Conservation (phyloP, 2,113 vertebrate genomes). For the Onychorhynchus coronatus region DNA sequence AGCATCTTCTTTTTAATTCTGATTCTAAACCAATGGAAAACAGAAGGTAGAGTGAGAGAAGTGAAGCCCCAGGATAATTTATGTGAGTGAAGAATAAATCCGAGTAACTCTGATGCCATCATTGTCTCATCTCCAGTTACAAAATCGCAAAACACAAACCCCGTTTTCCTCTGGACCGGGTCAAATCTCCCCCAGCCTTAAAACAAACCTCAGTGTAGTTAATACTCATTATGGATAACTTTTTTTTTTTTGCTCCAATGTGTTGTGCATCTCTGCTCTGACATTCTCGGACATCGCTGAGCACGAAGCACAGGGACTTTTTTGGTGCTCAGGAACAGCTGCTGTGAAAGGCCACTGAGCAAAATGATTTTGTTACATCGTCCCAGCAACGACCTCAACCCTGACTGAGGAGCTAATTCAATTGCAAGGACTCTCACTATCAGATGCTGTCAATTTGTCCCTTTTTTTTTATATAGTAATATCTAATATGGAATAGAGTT, state of each 20-base stretch:
- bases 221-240: neutral
- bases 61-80: neutral
- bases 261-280: neutral
- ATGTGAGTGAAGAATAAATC: neutral
- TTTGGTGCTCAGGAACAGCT: neutral
- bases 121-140: neutral
- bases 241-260: neutral
- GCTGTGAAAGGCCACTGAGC: neutral
- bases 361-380: conserved; percentile 20
- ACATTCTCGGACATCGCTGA: neutral
- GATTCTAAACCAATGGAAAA: neutral
- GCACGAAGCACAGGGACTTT: neutral
- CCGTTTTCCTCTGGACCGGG: neutral
- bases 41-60: neutral
- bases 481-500: conserved; percentile 18
- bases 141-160: neutral
- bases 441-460: conserved; percentile 34
- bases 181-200: neutral
- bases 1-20: neutral
- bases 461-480: neutral
- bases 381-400: conserved; percentile 33
- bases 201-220: neutral
- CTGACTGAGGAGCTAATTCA: conserved; percentile 39
- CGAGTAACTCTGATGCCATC: neutral
- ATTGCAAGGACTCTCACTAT: conserved; percentile 34